These are phyloP conservation scores for Aldrovandia affinis DNA, from an alignment of 2,797 vertebrate species.

Conservation along the genomic window DNA sequence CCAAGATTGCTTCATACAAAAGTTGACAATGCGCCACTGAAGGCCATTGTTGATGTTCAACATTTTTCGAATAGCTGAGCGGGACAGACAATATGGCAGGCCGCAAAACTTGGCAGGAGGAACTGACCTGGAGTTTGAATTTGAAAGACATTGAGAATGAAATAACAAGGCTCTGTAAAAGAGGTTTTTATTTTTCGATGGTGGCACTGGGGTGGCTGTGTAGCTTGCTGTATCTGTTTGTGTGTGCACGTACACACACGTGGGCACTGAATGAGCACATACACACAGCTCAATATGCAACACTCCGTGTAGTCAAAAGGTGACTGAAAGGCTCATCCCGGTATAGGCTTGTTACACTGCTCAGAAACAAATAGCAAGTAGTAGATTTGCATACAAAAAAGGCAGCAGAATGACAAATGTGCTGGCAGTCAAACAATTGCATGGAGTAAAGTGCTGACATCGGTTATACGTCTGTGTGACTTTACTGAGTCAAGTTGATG, in stretches of 20 bases:
- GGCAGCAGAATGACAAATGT: not conserved
- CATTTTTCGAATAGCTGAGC: slow-evolving; percentile 99
- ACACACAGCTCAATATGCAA: not conserved
- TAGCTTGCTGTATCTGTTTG: not conserved
- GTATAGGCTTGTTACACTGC: not conserved
- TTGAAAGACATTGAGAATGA: slow-evolving; percentile 65
- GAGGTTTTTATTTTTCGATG: slow-evolving; percentile 61
- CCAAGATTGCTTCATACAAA: slow-evolving; percentile 99
- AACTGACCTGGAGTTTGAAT: slow-evolving; percentile 86
- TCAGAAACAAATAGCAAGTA: not conserved
- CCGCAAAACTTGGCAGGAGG: slow-evolving; percentile 94
- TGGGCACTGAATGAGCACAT: not conserved
- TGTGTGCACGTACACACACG: not conserved
- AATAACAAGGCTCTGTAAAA: slow-evolving; percentile 57
- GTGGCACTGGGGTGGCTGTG: slow-evolving; percentile 39
- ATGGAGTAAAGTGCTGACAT: not conserved
- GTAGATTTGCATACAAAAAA: not conserved
- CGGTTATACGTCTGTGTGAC: not conserved
- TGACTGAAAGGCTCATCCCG: not conserved
- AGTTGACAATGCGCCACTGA: slow-evolving; percentile 96
- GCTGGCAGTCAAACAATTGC: not conserved
- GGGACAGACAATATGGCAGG: slow-evolving; percentile 96
- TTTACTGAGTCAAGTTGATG: not conserved
- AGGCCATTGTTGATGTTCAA: slow-evolving; percentile 99
- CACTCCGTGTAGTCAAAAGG: not conserved